Percentiles rank a stretch among this genome's conserved stretches.
Conservation (phyloP, 2,888 invertebrate genomes). For the Drosophila basisetae region DNA sequence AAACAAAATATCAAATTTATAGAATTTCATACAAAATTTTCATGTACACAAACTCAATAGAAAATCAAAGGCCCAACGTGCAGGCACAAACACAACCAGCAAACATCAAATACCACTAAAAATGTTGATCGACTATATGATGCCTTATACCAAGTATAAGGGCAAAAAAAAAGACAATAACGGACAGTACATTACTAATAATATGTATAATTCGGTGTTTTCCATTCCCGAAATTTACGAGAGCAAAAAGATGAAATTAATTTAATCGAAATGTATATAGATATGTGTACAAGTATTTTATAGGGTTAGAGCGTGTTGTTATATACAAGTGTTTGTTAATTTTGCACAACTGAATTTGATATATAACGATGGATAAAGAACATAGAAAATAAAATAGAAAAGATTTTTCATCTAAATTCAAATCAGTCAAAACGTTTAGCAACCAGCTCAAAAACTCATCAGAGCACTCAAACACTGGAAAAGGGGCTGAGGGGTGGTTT, state of each 20-base stretch:
- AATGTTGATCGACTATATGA: neutral
- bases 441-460: constrained; percentile 76
- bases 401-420: constrained; percentile 68
- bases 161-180: neutral
- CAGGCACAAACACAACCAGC: constrained; percentile 32
- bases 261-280: neutral
- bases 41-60: constrained; percentile 16
- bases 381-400: neutral
- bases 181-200: neutral
- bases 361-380: neutral
- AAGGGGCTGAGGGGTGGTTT: constrained; percentile 7
- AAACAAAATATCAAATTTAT: constrained; percentile 74
- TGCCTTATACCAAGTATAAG: neutral
- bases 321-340: neutral
- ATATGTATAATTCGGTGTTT: neutral
- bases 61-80: constrained; percentile 58
- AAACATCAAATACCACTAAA: neutral
- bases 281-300: neutral
- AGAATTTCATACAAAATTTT: constrained; percentile 60
- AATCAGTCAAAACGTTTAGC: constrained; percentile 73
- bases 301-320: no score
- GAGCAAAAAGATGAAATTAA: neutral
- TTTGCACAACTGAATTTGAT: neutral
- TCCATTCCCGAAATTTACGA: neutral
- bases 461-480: constrained; percentile 47